Conservation (phyloP, 2,113 vertebrate species). For the Coregonus clupeaformis region DNA sequence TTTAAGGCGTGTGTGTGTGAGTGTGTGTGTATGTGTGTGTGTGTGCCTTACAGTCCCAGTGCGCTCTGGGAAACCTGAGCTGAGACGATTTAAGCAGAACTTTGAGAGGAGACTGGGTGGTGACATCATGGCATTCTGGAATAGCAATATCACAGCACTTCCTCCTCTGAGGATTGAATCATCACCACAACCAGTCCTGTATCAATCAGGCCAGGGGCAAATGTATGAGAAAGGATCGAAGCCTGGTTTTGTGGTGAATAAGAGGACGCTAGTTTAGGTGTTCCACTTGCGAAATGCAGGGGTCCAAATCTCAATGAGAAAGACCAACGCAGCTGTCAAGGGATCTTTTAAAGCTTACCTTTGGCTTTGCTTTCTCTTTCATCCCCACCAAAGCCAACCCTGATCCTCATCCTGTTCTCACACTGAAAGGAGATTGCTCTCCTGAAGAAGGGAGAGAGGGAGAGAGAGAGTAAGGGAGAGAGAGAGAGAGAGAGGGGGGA, state of each 20-base stretch:
- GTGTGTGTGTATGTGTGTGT: neutral
- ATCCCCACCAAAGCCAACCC: constrained; percentile 56
- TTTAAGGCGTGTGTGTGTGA: neutral
- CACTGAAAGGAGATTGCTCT: constrained; percentile 62
- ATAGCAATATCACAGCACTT: constrained; percentile 48
- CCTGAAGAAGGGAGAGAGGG: constrained; percentile 8
- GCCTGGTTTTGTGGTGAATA: constrained; percentile 22
- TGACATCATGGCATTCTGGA: constrained; percentile 33
- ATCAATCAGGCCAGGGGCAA: neutral
- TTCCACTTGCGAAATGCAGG: constrained; percentile 51
- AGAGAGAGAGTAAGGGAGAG: constrained; percentile 11
- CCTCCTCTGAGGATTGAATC: constrained; percentile 42
- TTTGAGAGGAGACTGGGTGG: constrained; percentile 35
- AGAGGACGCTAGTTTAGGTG: constrained; percentile 22
- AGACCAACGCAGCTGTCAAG: constrained; percentile 43
- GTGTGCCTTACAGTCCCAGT: constrained; percentile 31
- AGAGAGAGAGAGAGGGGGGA: neutral
- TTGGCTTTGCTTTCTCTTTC: constrained; percentile 66
- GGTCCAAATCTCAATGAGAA: constrained; percentile 37
- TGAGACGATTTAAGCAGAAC: constrained; percentile 37
- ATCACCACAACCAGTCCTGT: constrained; percentile 20
- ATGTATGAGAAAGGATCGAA: constrained; percentile 1
- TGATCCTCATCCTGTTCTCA: constrained; percentile 48
- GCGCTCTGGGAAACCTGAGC: neutral
- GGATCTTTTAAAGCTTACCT: constrained; percentile 56